Evolutionary conservation across 2,113 vertebrate species (phyloP), one percentile per base, ranked within the genome.

Genomic region (Petrocephalus microphthalmus): DNA sequence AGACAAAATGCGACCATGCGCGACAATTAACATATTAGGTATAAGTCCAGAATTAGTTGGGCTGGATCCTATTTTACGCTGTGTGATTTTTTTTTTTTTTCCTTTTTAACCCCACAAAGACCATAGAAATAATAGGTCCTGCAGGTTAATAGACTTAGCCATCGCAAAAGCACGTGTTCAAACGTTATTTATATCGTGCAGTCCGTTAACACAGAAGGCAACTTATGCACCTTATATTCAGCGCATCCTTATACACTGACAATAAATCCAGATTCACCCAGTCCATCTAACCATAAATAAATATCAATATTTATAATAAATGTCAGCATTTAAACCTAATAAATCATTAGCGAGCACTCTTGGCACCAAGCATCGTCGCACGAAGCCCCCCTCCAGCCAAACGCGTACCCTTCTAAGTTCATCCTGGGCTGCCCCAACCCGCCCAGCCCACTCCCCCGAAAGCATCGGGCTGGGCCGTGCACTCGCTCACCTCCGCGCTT

Each of bases 401-500:
- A 85, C 81, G 82, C 56, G 82, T 54, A 71, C 84, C 20, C 56
- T 10, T 11, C 83, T 52, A 25, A 64, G 15, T 25, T 85, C 88
- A 52, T 78, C 88, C 37, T 0, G 53, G 7, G 29, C 25, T 37
- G 71, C 64, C 19, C 88, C 87, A 57, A 22, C 29, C 33, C 37
- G 57, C 19, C 29, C 52, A 1, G 29, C 25, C 47, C 52, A 45
- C 71, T 6, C 11, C 54, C 51, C 8, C 15, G 3, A 19, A 64
- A 19, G 37, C 51, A 56, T 7, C 47, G 1, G 33, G 37, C 51
- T 42, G 29, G 83, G 17, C n/a, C 42, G 33, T 56, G 13, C 33
- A 17, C n/a, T 42, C 37, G 51, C 89, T 29, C 90, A 87, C 90
- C 90, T 90, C 15, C 89, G 89, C 93, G 93, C 93, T 92, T 94